Conservation (phyloP, 2,113 vertebrate species). For the Stegostoma tigrinum region DNA sequence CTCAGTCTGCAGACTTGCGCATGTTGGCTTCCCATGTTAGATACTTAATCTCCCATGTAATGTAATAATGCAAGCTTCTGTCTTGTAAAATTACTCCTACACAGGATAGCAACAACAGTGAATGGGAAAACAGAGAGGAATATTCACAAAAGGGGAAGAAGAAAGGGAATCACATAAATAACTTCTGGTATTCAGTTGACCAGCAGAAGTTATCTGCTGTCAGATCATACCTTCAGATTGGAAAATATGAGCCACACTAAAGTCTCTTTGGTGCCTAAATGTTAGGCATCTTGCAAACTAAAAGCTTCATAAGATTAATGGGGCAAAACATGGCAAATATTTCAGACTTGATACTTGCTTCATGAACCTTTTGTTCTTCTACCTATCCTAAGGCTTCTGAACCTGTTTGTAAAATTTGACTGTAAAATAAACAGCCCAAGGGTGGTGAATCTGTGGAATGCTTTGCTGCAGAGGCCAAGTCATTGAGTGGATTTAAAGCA, state of each 20-base stretch:
- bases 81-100: background rate
- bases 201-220: background rate
- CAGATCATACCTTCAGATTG: background rate
- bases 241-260: background rate
- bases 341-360: background rate
- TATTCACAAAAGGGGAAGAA: background rate
- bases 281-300: background rate
- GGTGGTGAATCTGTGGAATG: too few species aligned
- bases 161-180: background rate
- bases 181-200: background rate
- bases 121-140: background rate
- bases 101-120: background rate
- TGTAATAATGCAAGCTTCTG: background rate
- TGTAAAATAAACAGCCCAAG: background rate
- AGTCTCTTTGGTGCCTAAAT: background rate
- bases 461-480: too few species aligned
- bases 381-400: background rate
- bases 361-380: background rate
- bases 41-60: background rate
- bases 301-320: background rate
- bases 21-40: background rate
- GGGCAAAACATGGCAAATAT: background rate
- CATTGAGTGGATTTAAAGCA: too few species aligned
- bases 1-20: background rate
- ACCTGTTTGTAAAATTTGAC: background rate